Percentiles rank a stretch among this genome's conserved stretches.
Evolutionary conservation across 2,888 invertebrate species (phyloP).

Genomic region (Amphipyra tragopoginis): DNA sequence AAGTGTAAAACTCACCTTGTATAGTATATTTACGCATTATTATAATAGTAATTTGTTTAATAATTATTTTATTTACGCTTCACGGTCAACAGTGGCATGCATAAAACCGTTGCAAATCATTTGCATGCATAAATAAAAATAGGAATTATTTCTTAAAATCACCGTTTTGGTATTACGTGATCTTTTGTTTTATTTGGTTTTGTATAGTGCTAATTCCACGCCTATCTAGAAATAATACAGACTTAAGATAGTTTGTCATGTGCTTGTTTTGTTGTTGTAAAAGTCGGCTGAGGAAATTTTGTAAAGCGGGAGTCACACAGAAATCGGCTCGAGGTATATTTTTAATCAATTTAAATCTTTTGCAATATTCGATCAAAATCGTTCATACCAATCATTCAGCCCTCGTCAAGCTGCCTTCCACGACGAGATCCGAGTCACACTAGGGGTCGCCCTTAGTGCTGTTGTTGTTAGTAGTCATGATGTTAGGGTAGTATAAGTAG

Average conservation of each 20-base stretch:
- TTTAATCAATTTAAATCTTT: no score
- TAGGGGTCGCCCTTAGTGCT: no score
- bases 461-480: no score
- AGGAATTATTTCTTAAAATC: constrained; percentile 5
- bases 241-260: neutral
- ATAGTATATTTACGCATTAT: constrained; percentile 34
- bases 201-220: constrained; percentile 6
- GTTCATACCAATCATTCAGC: no score
- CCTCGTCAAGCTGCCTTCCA: no score
- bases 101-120: constrained; percentile 38
- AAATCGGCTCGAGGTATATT: no score
- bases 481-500: no score
- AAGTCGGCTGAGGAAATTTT: neutral
- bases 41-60: constrained; percentile 39
- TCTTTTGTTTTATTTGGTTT: constrained; percentile 23
- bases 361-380: no score
- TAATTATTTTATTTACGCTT: constrained; percentile 50
- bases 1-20: constrained; percentile 30
- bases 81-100: constrained; percentile 31
- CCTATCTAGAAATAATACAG: neutral
- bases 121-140: constrained; percentile 14
- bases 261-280: neutral
- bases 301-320: neutral
- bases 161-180: neutral
- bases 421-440: no score